A percentile compares a stretch with the other conserved stretches of the same genome.
phyloP scores from a whole-genome alignment of 2,888 invertebrate species.

The Ennomos erosarius region DNA sequence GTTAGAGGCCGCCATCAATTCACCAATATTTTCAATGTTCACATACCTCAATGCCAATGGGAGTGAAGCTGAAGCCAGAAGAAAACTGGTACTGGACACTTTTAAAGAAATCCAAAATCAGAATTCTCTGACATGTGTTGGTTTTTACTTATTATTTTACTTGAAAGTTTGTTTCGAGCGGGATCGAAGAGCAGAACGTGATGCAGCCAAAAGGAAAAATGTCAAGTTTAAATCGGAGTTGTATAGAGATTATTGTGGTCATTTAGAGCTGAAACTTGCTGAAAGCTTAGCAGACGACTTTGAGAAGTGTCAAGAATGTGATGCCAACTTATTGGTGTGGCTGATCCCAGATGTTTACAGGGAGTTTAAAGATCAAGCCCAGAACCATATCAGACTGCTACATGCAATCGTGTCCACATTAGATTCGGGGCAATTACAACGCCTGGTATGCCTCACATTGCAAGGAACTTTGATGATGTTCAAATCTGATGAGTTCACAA shows the following conservation, averaged over 20 bases:
- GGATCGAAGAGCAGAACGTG: constrained; percentile 76
- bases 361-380: constrained; percentile 94
- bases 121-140: constrained; percentile 88
- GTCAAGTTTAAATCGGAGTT: constrained; percentile 92
- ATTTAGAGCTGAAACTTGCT: constrained; percentile 90
- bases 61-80: constrained; percentile 88
- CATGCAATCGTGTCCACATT: constrained; percentile 95
- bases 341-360: constrained; percentile 96
- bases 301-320: constrained; percentile 94
- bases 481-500: constrained; percentile 90
- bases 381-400: constrained; percentile 95
- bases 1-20: constrained; percentile 89
- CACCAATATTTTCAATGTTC: constrained; percentile 95
- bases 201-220: constrained; percentile 81
- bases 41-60: constrained; percentile 90
- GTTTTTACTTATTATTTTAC: constrained; percentile 95
- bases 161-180: constrained; percentile 90
- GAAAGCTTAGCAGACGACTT: constrained; percentile 92
- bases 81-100: constrained; percentile 91
- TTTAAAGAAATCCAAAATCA: constrained; percentile 91
- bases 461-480: constrained; percentile 95
- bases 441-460: constrained; percentile 95
- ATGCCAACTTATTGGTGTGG: constrained; percentile 95
- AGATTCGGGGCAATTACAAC: constrained; percentile 95
- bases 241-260: constrained; percentile 95